Conservation (phyloP, 1,140 invertebrate genomes). For the Neodiprion pinetum region DNA sequence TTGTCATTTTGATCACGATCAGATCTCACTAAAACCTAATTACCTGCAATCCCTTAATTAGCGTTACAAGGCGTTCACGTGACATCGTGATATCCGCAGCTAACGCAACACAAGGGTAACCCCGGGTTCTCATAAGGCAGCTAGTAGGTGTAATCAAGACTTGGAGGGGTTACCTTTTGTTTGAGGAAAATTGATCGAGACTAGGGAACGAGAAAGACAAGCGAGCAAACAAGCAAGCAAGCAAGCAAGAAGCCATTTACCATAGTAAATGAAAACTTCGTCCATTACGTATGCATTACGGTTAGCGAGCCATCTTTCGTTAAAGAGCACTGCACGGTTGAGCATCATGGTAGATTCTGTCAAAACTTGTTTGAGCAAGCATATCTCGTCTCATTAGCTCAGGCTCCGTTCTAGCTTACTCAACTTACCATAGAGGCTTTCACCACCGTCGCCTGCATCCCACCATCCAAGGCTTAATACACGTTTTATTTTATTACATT, state of each 20-base stretch:
- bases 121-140: too few relatives aligned
- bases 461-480: background rate
- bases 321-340: background rate
- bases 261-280: slow-evolving; percentile 3
- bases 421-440: background rate
- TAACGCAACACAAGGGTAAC: too few relatives aligned
- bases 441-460: too few relatives aligned
- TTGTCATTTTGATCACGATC: too few relatives aligned
- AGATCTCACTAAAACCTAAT: too few relatives aligned
- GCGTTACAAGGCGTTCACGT: too few relatives aligned
- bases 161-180: too few relatives aligned
- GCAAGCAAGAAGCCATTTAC: background rate
- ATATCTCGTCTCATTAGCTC: slow-evolving; percentile 2
- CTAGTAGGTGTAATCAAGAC: too few relatives aligned
- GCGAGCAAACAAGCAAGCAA: background rate
- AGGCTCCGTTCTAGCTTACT: background rate
- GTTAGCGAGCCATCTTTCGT: slow-evolving; percentile 1
- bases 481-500: background rate
- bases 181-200: background rate
- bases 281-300: slow-evolving; percentile 5
- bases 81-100: too few relatives aligned
- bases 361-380: slow-evolving; percentile 2
- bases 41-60: too few relatives aligned
- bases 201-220: background rate
- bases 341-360: background rate